phyloP scores from a whole-genome alignment of 2,888 invertebrate genomes.

The Saturnia japonica region DNA sequence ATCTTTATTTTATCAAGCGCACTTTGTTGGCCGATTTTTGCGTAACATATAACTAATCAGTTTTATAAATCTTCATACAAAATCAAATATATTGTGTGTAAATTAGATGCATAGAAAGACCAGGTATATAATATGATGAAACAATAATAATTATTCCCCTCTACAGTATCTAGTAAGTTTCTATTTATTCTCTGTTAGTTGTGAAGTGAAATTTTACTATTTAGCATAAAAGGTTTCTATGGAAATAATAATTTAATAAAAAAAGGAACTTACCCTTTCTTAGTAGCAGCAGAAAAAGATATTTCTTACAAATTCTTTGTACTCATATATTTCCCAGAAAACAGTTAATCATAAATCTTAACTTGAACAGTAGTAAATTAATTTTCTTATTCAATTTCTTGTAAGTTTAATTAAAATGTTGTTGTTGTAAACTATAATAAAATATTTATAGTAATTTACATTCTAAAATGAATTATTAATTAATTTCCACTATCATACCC shows the following conservation, averaged over 20 bases:
- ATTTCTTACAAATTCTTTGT: neutral
- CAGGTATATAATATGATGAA: neutral
- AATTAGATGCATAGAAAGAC: neutral
- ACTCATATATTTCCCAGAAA: neutral
- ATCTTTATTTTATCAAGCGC: slow-evolving; percentile 44
- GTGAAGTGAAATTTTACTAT: slow-evolving; percentile 1
- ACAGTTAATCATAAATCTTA: neutral
- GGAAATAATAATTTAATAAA: neutral
- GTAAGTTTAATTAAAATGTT: neutral
- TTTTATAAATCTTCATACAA: slow-evolving; percentile 7
- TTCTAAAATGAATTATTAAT: neutral
- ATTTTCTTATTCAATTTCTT: neutral
- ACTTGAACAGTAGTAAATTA: neutral
- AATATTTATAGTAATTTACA: neutral
- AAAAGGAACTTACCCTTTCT: neutral
- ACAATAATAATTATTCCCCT: neutral
- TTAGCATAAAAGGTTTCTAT: neutral
- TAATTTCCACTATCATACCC: neutral
- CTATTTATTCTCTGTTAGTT: neutral
- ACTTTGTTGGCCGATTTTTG: slow-evolving; percentile 22
- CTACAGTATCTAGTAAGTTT: neutral
- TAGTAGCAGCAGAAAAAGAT: neutral
- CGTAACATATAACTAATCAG: slow-evolving; percentile 23
- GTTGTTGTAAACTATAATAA: neutral
- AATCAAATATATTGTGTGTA: neutral